Evolutionary conservation across 1,140 invertebrate genomes (phyloP), one percentile per base, ranked within the genome.

Genomic region (Drosophila seguyi): DNA sequence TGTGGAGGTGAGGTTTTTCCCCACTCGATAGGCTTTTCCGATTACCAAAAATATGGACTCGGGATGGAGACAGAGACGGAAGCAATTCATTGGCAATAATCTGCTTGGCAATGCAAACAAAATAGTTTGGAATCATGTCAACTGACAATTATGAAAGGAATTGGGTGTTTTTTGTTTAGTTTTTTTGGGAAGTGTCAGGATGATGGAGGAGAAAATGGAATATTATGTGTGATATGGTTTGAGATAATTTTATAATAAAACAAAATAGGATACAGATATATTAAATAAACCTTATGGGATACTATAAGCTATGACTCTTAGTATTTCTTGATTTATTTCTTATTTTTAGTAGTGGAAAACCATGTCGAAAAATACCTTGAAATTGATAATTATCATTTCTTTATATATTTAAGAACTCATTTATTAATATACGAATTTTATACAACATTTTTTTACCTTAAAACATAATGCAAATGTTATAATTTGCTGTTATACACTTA

Each of bases 11-110:
- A 7, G 50, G 31, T 22, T 16, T 44, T n/a, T n/a, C 16, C 22
- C 34, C 29, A 68, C 44, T 59, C 52, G 78, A 85, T 85, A 81
- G 85, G 82, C 79, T 61, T 53, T 44, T 72, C 80, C 41, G 56
- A 60, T 60, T 31, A 45, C 41, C 48, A 68, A 67, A 68, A 55
- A 50, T 67, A 50, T 69, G 45, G 36, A 50, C 27, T 18, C 50
- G 52, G 66, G 25, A 50, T 63, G 55, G 53, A 52, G 29, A 16
- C 50, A 67, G 53, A 41, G 22, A n/a, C 48, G 62, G 20, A 6
- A 47, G 41, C 66, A 73, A 84, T 84, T 76, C 71, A 63, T 48
- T 57, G 53, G 65, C 69, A 75, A 78, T 81, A 72, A 78, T 81
- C 73, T 74, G 73, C 59, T 53, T 56, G 31, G 56, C 42, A 79